phyloP scores from a whole-genome alignment of 1,140 invertebrate genomes.

The Dendrolimus kikuchii region DNA sequence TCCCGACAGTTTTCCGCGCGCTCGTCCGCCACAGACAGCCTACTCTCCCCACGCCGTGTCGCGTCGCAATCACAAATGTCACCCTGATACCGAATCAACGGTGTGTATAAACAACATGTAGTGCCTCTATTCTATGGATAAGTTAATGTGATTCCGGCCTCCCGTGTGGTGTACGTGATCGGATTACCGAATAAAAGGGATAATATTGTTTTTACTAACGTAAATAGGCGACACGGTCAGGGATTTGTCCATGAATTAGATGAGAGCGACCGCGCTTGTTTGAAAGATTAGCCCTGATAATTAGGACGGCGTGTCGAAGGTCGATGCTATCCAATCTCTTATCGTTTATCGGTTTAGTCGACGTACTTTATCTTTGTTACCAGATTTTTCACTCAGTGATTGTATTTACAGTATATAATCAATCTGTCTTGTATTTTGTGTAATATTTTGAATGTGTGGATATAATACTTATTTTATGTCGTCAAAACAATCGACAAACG shows the following conservation, averaged over 20 bases:
- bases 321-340: conserved; percentile 29
- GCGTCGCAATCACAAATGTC: conserved; percentile 29
- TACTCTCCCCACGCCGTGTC: conserved; percentile 15
- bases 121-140: conserved; percentile 25
- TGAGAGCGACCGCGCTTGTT: conserved; percentile 13
- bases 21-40: conserved; percentile 12
- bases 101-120: conserved; percentile 32
- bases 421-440: background rate
- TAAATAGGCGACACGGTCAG: conserved; percentile 37
- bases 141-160: conserved; percentile 31
- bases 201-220: conserved; percentile 46
- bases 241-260: conserved; percentile 31
- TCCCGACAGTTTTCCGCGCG: conserved; percentile 41
- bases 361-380: conserved; percentile 18
- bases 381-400: conserved; percentile 14
- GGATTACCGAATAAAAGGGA: conserved; percentile 41
- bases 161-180: conserved; percentile 45
- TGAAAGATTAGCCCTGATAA: conserved; percentile 20
- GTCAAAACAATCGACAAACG: background rate
- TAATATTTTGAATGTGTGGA: background rate
- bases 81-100: conserved; percentile 31
- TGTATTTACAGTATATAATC: conserved; percentile 4
- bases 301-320: conserved; percentile 30
- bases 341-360: conserved; percentile 35
- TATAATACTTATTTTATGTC: background rate